Base-by-base conservation (phyloP, 2,888 invertebrate species). In the Erannis defoliaria region DNA sequence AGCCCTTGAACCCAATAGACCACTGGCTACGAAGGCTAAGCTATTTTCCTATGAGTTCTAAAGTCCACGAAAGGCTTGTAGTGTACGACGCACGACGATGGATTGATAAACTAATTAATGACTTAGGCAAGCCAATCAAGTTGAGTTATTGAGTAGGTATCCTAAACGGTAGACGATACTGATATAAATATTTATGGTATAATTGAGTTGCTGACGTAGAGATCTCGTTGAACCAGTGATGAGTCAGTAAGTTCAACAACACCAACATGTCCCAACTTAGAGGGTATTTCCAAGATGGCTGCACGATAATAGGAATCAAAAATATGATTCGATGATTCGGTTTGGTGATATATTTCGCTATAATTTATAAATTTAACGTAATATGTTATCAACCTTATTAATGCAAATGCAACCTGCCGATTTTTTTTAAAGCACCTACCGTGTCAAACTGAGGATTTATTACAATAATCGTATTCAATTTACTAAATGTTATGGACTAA, bases 1-100 rank as follows among this genome's bases (percentile, higher is more conserved):
- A 96, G 97, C 53, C 99, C 99, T 75, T 98, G 97, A 84, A 98
- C 98, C 31, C 74, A 69, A 55, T 88, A 97, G 60, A 62, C 62
- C 70, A 50, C 23, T 21, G 35, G 19, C 55, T 33, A 26, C 26
- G n/a, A 45, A 51, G 48, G 54, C 42, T 68, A 69, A 55, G 35
- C 60, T 64, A 66, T 74, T 94, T 97, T 74, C 76, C 82, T 86
- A 84, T 78, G 76, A 81, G 76, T 81, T 55, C 70, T 56, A 59
- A 48, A 54, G 23, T 66, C 66, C 70, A 73, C 63, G 64, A 72
- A 81, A 85, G 87, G 86, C 66, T 55, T 6, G 8, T 26, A 26
- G n/a, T 26, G 26, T 26, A 4, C 26, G 5, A 67, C 59, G 57
- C 65, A 4, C 26, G 5, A 67, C 59, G 57, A 64, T 64, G 53